These are phyloP conservation scores for Percopsis omiscomaycus DNA, from an alignment of 2,797 vertebrate species.

Conservation along the genomic window DNA sequence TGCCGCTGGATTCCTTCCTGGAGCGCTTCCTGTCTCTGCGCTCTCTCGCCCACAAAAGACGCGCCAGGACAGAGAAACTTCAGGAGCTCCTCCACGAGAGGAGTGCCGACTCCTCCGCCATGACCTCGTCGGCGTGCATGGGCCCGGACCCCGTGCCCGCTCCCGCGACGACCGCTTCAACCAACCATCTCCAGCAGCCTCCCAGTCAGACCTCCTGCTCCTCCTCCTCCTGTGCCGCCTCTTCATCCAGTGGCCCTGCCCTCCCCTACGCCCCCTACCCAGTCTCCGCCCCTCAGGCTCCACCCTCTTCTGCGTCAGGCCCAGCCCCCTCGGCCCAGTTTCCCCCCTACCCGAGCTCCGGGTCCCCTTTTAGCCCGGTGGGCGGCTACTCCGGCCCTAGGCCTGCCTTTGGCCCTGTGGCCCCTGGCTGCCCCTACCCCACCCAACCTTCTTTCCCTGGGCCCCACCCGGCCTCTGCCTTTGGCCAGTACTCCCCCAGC, in stretches of 20 bases:
- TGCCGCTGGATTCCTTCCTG: constrained; percentile 85
- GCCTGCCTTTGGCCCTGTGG: constrained; percentile 60
- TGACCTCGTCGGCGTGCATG: constrained; percentile 59
- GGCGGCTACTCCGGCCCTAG: constrained; percentile 63
- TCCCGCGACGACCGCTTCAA: constrained; percentile 48
- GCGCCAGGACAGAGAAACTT: constrained; percentile 89
- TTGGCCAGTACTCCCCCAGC: constrained; percentile 74
- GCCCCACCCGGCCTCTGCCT: constrained; percentile 70
- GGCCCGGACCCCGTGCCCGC: constrained; percentile 45
- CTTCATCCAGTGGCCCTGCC: constrained; percentile 42
- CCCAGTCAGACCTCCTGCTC: constrained; percentile 52
- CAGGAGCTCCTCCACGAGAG: constrained; percentile 85
- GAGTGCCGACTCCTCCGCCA: constrained; percentile 41
- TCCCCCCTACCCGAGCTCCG: constrained; percentile 71
- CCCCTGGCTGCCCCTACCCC: constrained; percentile 79
- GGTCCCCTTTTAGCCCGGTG: constrained; percentile 62
- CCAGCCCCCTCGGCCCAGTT: constrained; percentile 64
- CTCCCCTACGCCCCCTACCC: constrained; percentile 79
- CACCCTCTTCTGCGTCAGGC: constrained; percentile 48
- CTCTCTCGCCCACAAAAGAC: constrained; percentile 84
- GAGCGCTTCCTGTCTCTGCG: constrained; percentile 85
- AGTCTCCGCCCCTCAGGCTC: background rate
- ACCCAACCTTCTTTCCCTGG: constrained; percentile 77
- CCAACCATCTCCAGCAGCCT: constrained; percentile 53
- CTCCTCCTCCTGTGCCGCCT: constrained; percentile 47